phyloP scores from a whole-genome alignment of 2,888 invertebrate genomes.

The Polydrusus cervinus region DNA sequence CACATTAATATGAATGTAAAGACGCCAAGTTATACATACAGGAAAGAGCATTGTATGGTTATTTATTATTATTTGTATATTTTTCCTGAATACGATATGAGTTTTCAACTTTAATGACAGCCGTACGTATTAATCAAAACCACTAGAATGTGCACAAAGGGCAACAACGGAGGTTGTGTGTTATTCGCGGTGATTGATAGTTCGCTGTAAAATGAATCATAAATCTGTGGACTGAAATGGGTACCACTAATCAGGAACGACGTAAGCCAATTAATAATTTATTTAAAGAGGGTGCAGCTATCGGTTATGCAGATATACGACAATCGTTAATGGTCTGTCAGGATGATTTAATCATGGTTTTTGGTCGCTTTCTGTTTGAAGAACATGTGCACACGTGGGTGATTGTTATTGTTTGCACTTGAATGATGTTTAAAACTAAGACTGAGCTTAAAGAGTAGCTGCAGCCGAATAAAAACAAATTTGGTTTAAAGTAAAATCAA shows the following conservation, averaged over 20 bases:
- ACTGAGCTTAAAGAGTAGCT: too few relatives aligned
- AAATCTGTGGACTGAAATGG: constrained; percentile 57
- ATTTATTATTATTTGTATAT: constrained; percentile 59
- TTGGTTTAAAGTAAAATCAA: too few relatives aligned
- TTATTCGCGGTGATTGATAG: constrained; percentile 54
- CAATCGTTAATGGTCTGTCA: constrained; percentile 52
- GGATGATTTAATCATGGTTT: constrained; percentile 49
- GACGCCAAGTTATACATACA: constrained; percentile 56
- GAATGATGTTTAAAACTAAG: neutral
- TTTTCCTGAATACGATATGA: constrained; percentile 57
- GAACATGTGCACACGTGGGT: constrained; percentile 36
- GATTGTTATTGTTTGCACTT: constrained; percentile 7
- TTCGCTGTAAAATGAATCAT: constrained; percentile 58
- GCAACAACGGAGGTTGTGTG: constrained; percentile 44
- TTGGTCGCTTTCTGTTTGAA: constrained; percentile 23
- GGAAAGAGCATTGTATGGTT: constrained; percentile 60
- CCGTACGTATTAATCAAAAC: constrained; percentile 56
- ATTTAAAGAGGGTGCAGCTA: constrained; percentile 55
- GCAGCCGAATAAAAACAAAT: too few relatives aligned
- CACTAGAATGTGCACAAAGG: constrained; percentile 54
- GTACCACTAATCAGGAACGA: constrained; percentile 57
- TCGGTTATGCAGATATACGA: constrained; percentile 52
- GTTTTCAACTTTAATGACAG: constrained; percentile 55
- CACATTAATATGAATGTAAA: constrained; percentile 56
- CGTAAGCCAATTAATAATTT: constrained; percentile 60